Evolutionary conservation across 2,113 vertebrate species (phyloP), one percentile per base, ranked within the genome.

Genomic region (Albula goreensis): DNA sequence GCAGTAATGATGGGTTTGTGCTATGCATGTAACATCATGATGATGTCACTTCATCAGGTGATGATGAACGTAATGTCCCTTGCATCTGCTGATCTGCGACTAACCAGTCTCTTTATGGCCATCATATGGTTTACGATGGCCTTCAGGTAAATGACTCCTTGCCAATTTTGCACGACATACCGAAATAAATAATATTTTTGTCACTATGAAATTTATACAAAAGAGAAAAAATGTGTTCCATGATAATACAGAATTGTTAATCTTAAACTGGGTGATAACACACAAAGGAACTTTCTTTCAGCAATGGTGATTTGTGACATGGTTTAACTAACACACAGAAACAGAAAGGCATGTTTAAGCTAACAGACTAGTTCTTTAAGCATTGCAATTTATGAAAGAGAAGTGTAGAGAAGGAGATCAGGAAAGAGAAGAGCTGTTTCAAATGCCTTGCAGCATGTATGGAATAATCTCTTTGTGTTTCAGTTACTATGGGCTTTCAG

Each of bases 51-150:
- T 70, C 88, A 90, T 0, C 83, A 99, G 98, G 96, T 99, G 84
- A 91, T 97, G 94, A 97, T 94, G 91, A 99, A 98, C 0, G 91
- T 97, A 13, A 89, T 96, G 41, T 97, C 96, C 79, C 97, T 97
- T 60, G 90, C 97, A 86, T 94, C 96, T 89, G 96, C 94, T 9
- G 97, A 98, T 85, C 96, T 97, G 89, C 95, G 97, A 88, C 96
- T 96, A 86, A 96, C 96, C 31, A 99, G 98, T 0, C 92, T 99
- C 86, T 96, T 99, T 91, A 96, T 99, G 96, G 97, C 97, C 50
- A 93, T 97, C 87, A 97, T 99, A 89, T 99, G 98, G 98, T 98
- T 99, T 93, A 96, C 97, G 60, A 97, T 99, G 97, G 97, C 98
- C 50, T 96, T 99, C 94, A 99, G 98, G 98, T 99, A 92, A 88